phyloP scores from a whole-genome alignment of 2,113 vertebrate species.

The Xerus inauris region DNA sequence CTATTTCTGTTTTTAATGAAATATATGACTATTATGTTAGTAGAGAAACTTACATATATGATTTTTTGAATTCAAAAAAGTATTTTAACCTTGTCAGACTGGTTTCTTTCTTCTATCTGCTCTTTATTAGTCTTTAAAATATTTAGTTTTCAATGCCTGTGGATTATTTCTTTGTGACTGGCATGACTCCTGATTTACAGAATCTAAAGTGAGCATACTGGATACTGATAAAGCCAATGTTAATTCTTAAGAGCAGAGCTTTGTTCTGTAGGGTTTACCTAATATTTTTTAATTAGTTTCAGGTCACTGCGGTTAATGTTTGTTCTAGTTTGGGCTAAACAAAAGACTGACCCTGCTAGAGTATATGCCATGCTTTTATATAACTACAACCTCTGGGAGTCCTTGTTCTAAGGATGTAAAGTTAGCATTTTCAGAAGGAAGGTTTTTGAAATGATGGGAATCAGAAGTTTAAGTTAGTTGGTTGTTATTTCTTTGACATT shows the following conservation, averaged over 20 bases:
- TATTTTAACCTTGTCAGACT: neutral
- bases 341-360: neutral
- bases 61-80: conserved; percentile 31
- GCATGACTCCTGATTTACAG: neutral
- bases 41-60: conserved; percentile 13
- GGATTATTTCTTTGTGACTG: neutral
- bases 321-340: neutral
- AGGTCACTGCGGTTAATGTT: neutral
- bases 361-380: neutral
- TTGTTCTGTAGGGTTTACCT: neutral
- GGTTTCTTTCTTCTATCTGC: conserved; percentile 4
- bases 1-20: conserved; percentile 49
- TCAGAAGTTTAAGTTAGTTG: neutral
- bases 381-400: neutral
- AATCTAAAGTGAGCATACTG: neutral
- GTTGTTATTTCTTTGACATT: neutral
- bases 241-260: neutral
- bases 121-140: conserved; percentile 15
- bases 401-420: conserved; percentile 1
- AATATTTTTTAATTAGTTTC: neutral
- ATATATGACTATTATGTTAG: neutral
- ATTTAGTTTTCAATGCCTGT: neutral
- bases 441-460: neutral
- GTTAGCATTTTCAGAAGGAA: neutral
- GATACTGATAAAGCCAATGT: neutral